These are phyloP conservation scores for Lamproptera curius DNA, from an alignment of 2,888 invertebrate genomes.

Conservation along the genomic window DNA sequence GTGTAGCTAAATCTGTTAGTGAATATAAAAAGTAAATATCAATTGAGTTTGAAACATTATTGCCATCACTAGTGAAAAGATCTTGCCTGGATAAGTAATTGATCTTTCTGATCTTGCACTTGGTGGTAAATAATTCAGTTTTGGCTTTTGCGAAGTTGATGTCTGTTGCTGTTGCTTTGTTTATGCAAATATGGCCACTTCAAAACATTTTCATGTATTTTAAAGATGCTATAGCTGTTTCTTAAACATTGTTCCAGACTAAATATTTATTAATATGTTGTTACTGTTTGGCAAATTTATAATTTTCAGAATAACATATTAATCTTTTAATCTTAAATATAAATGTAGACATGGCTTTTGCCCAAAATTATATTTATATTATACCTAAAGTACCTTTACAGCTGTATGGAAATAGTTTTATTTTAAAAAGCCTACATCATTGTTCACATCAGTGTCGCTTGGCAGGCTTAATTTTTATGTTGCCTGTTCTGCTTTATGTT, in stretches of 20 bases:
- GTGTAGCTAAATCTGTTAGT: too few species aligned
- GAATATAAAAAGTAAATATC: too few species aligned
- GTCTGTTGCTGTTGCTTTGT: not conserved
- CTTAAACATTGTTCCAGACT: slow-evolving; percentile 6
- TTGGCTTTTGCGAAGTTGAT: not conserved
- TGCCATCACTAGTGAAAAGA: slow-evolving; percentile 3
- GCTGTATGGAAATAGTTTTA: not conserved
- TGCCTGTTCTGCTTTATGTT: too few species aligned
- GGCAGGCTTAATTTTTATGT: too few species aligned
- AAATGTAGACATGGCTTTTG: not conserved
- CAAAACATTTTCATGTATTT: slow-evolving; percentile 1
- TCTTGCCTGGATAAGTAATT: slow-evolving; percentile 11
- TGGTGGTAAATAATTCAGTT: not conserved
- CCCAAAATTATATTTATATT: not conserved
- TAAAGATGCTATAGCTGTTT: slow-evolving; percentile 11
- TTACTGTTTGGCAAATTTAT: not conserved
- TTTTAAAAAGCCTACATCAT: not conserved
- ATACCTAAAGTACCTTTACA: not conserved
- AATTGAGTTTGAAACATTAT: too few species aligned
- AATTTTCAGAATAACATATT: not conserved
- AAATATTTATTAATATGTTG: slow-evolving; percentile 1
- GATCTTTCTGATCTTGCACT: slow-evolving; percentile 4
- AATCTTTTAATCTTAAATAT: not conserved
- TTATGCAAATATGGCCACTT: not conserved
- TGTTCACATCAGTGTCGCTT: too few species aligned